Base-by-base conservation (phyloP, 2,113 vertebrate genomes). In the Lepisosteus oculatus region DNA sequence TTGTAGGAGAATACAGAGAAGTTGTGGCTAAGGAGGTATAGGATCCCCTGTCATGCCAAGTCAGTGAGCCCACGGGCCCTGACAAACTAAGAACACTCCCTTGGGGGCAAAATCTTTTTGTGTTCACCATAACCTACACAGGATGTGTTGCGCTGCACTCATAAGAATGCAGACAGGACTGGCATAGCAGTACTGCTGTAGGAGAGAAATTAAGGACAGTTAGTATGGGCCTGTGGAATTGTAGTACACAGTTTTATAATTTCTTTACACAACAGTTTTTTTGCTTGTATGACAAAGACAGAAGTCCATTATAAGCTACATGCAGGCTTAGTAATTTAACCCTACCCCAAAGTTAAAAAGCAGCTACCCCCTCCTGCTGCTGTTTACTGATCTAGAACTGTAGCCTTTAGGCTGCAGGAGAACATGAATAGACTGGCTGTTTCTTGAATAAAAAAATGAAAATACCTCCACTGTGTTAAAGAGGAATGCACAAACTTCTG, bases 121-220 rank as follows among this genome's bases (percentile, higher is more conserved):
- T 87, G 87, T 95, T 97, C 94, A 97, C 96, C 95, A 97, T 96
- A 97, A 98, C 95, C 96, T 98, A 98, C 96, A 99, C 96, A 98
- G 96, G 96, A 97, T 92, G 96, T 98, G 96, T 97, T 97, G 97
- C 97, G 96, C 96, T 98, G 95, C 96, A 95, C 96, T 96, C 97
- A 98, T 98, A 96, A 99, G 96, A 97, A 95, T 95, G 97, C 97
- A 98, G 97, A 98, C 97, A 99, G 97, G 97, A 99, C 96, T 99
- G 97, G 96, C 97, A 99, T 94, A 99, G 96, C 97, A 99, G 97
- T 98, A 99, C 97, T 99, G 97, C 97, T 99, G 97, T 98, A 99
- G 97, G 96, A 99, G 96, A 99, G 96, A 99, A 99, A 99, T 99
- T 99, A 98, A 98, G 96, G 95, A 99, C 96, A 99, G 97, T 99